Conservation (phyloP, 2,797 vertebrate species). For the Cossypha heuglini region DNA sequence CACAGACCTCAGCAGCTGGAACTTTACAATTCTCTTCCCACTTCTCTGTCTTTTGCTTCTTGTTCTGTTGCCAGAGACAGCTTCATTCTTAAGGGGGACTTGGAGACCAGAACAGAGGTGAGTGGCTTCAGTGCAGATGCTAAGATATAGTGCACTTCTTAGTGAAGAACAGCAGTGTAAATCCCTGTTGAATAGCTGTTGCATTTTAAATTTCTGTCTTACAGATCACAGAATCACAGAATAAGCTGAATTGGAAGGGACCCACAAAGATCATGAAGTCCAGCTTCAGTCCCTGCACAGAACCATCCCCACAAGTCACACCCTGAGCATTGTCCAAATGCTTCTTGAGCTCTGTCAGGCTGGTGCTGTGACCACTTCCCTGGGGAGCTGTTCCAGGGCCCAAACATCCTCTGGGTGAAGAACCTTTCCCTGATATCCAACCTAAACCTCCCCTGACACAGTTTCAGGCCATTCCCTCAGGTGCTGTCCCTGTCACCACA, state of each 20-base stretch:
- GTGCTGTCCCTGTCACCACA: background rate
- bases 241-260: background rate
- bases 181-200: background rate
- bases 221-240: background rate
- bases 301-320: background rate
- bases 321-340: fast-evolving
- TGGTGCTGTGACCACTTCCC: background rate
- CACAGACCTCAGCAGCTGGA: background rate
- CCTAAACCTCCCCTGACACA: background rate
- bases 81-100: background rate
- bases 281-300: background rate
- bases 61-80: background rate
- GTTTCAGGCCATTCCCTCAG: fast-evolving
- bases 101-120: background rate
- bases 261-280: background rate
- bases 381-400: background rate
- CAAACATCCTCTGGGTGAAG: fast-evolving
- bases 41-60: background rate
- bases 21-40: background rate
- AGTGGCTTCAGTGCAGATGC: background rate
- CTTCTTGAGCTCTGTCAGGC: background rate
- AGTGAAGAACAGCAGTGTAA: background rate
- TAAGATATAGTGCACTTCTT: background rate
- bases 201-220: background rate
- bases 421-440: fast-evolving